phyloP scores from a whole-genome alignment of 2,113 vertebrate genomes.

The Oncorhynchus nerka region DNA sequence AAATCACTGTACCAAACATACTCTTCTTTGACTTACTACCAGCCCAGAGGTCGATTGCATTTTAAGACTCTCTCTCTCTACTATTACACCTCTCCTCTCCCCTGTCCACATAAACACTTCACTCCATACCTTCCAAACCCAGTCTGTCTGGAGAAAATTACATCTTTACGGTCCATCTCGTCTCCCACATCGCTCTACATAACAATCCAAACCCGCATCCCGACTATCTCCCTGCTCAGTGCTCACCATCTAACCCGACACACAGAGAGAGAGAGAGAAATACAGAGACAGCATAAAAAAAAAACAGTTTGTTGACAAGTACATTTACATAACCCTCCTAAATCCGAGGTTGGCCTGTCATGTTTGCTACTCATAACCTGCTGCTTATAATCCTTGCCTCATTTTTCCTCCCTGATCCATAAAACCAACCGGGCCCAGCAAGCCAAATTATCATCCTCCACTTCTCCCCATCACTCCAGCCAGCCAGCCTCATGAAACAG shows the following conservation, averaged over 20 bases:
- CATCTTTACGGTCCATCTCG: slow-evolving; percentile 60
- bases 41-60: background rate
- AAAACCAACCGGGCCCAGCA: slow-evolving; percentile 51
- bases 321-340: slow-evolving; percentile 72
- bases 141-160: slow-evolving; percentile 54
- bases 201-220: slow-evolving; percentile 39
- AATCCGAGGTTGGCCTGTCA: slow-evolving; percentile 63
- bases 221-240: slow-evolving; percentile 19
- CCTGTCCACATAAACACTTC: slow-evolving; percentile 51
- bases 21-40: too few relatives aligned
- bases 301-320: slow-evolving; percentile 56
- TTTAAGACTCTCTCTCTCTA: slow-evolving; percentile 19
- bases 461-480: background rate
- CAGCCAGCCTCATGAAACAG: slow-evolving; percentile 29
- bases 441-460: slow-evolving; percentile 43
- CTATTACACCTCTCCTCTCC: background rate
- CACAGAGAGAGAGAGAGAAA: slow-evolving; percentile 4
- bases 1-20: background rate
- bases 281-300: slow-evolving; percentile 20
- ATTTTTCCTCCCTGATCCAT: slow-evolving; percentile 60
- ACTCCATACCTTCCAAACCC: slow-evolving; percentile 47
- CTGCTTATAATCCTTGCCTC: slow-evolving; percentile 62
- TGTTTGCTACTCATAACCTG: slow-evolving; percentile 66
- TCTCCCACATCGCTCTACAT: slow-evolving; percentile 53
- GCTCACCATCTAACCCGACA: slow-evolving; percentile 12